phyloP scores from a whole-genome alignment of 2,797 vertebrate species.

The Helarctos malayanus region DNA sequence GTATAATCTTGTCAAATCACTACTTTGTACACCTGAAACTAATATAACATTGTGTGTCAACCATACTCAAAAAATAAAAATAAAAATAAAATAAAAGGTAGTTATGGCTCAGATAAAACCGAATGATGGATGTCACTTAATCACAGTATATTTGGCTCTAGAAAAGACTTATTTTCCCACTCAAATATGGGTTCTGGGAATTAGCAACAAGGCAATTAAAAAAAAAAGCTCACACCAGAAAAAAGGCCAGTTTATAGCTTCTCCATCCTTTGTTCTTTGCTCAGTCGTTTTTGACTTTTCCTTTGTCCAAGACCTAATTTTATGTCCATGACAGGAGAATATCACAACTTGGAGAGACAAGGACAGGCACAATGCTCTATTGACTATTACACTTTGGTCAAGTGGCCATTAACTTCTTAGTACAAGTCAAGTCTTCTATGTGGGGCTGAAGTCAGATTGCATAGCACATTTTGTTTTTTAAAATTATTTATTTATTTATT shows the following conservation, averaged over 20 bases:
- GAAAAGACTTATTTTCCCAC: neutral
- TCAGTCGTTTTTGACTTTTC: neutral
- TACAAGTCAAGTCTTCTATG: neutral
- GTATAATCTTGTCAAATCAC: neutral
- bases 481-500: too few relatives aligned
- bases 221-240: neutral
- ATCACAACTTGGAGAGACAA: neutral
- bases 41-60: neutral
- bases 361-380: neutral
- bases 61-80: neutral
- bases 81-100: constrained; percentile 23
- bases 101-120: neutral
- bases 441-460: neutral
- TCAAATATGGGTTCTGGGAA: constrained; percentile 6
- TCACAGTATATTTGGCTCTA: neutral
- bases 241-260: constrained; percentile 2
- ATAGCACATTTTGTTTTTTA: neutral
- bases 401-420: neutral
- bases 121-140: neutral
- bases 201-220: neutral
- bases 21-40: neutral
- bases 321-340: neutral
- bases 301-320: neutral
- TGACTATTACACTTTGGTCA: neutral
- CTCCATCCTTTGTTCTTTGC: neutral